Conservation (phyloP, 2,797 vertebrate species). For the Lophius americanus region DNA sequence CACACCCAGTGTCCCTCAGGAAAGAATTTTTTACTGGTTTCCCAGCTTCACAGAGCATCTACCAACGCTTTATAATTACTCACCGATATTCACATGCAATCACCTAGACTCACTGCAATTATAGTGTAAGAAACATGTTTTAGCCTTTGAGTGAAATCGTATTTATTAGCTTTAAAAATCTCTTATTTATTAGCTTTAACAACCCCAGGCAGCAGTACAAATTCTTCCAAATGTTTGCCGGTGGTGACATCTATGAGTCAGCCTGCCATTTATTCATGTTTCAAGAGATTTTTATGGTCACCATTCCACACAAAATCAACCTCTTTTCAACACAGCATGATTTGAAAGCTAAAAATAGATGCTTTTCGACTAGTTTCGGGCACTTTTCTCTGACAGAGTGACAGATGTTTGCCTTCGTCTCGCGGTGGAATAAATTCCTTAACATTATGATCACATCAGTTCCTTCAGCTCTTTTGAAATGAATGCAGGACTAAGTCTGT, state of each 20-base stretch:
- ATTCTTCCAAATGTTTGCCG: conserved; percentile 26
- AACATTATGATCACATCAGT: conserved; percentile 73
- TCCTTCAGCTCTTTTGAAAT: conserved; percentile 71
- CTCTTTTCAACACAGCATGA: conserved; percentile 39
- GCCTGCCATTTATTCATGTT: conserved; percentile 38
- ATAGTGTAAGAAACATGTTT: conserved; percentile 15
- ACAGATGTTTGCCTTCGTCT: conserved; percentile 48
- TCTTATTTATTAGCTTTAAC: conserved; percentile 43
- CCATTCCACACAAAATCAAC: conserved; percentile 26
- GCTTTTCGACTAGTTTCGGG: conserved; percentile 16
- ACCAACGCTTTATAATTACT: conserved; percentile 46
- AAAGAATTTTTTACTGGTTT: conserved; percentile 54
- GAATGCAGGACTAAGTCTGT: conserved; percentile 49
- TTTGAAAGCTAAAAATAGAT: conserved; percentile 63
- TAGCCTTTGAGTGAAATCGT: conserved; percentile 37
- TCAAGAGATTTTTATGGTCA: conserved; percentile 29
- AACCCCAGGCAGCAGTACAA: conserved; percentile 12
- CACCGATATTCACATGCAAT: conserved; percentile 39
- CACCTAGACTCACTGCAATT: conserved; percentile 19
- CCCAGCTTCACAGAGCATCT: conserved; percentile 54
- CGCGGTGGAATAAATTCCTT: conserved; percentile 69
- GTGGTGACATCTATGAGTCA: conserved; percentile 38
- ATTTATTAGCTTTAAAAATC: conserved; percentile 44
- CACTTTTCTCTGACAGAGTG: conserved; percentile 50
- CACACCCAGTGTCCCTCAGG: conserved; percentile 51